phyloP scores from a whole-genome alignment of 2,888 invertebrate species.

The Thymelicus sylvestris region DNA sequence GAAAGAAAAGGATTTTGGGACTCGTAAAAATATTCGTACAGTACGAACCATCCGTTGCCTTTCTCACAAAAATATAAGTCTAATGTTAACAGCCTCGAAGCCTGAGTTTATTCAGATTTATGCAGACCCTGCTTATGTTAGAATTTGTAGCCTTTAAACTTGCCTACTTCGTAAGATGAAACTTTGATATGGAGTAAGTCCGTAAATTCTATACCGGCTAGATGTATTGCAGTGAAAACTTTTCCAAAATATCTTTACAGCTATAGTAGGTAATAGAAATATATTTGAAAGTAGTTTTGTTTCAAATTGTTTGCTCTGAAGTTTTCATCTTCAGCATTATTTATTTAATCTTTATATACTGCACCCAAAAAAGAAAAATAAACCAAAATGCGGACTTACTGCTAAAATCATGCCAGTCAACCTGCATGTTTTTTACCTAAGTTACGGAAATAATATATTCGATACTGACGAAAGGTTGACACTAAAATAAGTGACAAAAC shows the following conservation, averaged over 20 bases:
- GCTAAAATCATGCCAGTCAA: too few species aligned
- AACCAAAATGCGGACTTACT: too few species aligned
- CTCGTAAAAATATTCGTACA: slow-evolving; percentile 15
- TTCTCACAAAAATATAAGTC: slow-evolving; percentile 6
- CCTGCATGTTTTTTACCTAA: too few species aligned
- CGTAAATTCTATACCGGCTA: background rate
- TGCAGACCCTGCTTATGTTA: slow-evolving; percentile 17
- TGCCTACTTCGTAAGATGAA: slow-evolving; percentile 7
- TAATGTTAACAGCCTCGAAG: slow-evolving; percentile 3
- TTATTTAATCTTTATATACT: too few species aligned
- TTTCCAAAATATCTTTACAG: slow-evolving; percentile 14
- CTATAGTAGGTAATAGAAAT: slow-evolving; percentile 1
- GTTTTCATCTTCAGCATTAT: too few species aligned
- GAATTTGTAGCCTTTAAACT: slow-evolving; percentile 19
- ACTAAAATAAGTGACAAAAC: too few species aligned
- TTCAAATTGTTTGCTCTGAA: background rate
- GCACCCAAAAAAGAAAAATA: too few species aligned
- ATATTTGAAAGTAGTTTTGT: background rate
- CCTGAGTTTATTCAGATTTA: slow-evolving; percentile 17
- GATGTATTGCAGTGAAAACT: background rate
- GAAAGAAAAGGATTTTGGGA: slow-evolving; percentile 18
- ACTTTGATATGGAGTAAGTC: background rate
- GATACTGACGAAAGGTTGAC: too few species aligned
- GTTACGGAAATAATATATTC: too few species aligned
- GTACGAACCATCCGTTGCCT: background rate